Base-by-base conservation (phyloP, 2,888 invertebrate genomes). In the Drosophila atroscutellata region DNA sequence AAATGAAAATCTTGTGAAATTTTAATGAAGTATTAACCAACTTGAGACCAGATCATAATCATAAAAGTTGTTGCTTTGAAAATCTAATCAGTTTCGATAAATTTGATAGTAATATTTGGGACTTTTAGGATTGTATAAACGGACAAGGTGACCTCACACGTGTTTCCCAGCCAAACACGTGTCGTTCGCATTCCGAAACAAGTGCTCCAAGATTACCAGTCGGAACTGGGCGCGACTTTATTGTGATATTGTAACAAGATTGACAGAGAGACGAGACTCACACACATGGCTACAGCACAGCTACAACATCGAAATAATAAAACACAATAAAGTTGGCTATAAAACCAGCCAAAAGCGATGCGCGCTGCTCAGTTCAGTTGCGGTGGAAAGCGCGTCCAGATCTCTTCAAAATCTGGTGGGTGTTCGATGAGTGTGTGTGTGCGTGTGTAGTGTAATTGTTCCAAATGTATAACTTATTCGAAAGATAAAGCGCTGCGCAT, bases 281-380 rank as follows among this genome's bases (percentile, higher is more conserved):
- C 42, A 37, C 30, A 28, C 26, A 66, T 52, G 42, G 20, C 49
- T 30, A 60, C 30, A 51, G 20, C 51, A 50, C 62, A 52, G 24
- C 45, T 24, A 45, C 24, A 2, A 66, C 39, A 60, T 52, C 42
- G 49, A 54, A 39, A 28, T 42, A 59, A 58, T 62, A 55, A 55
- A 59, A 65, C 37, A 64, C 55, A 72, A n/a, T 36, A 75, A 73
- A 83, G 61, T 81, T 75, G 70, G 57, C 75, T 89, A 85, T 85
- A 89, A 81, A 89, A 72, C 71, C 57, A 61, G 58, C 67, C 61
- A 72, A 72, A 74, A 77, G 58, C 66, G 64, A 77, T 71, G 77
- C 81, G 89, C 79, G 67, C 61, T 63, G 77, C 86, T 78, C 45
- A 67, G 54, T 74, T 63, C 30, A 49, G 63, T 37, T 66, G 59